phyloP scores from a whole-genome alignment of 2,113 vertebrate genomes.

The Willisornis vidua region DNA sequence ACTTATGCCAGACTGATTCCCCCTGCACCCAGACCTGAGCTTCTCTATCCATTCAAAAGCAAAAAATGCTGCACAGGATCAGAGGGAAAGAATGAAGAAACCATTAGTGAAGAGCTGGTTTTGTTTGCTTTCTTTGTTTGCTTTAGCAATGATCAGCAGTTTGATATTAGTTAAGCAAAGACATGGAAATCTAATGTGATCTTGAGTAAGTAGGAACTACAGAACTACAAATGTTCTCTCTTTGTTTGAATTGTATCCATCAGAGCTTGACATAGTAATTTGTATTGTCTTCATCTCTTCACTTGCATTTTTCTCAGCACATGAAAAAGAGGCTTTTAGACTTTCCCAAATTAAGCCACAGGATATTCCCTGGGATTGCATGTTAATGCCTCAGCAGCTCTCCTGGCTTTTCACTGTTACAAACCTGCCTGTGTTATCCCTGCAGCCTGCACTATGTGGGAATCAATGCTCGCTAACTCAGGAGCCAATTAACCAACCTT shows the following conservation, averaged over 20 bases:
- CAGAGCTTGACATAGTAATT: neutral
- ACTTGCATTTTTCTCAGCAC: accelerated
- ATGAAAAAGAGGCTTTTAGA: neutral
- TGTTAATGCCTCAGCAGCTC: neutral
- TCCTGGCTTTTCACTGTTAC: neutral
- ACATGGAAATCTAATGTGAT: neutral
- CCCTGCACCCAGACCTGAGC: neutral
- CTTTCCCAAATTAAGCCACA: neutral
- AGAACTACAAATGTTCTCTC: neutral
- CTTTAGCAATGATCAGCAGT: neutral
- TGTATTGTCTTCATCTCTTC: neutral
- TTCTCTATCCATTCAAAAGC: neutral
- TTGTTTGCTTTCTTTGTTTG: neutral
- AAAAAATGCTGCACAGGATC: neutral
- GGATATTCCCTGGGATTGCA: neutral
- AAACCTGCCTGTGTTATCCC: neutral
- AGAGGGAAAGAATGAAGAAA: neutral
- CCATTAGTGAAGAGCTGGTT: accelerated
- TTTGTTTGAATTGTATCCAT: neutral
- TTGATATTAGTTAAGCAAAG: neutral
- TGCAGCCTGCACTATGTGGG: neutral
- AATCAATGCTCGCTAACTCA: neutral
- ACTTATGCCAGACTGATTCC: neutral
- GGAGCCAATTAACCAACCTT: neutral
- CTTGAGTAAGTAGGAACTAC: neutral